Base-by-base conservation (phyloP, 2,888 invertebrate species). In the Drosophila pegasa region DNA sequence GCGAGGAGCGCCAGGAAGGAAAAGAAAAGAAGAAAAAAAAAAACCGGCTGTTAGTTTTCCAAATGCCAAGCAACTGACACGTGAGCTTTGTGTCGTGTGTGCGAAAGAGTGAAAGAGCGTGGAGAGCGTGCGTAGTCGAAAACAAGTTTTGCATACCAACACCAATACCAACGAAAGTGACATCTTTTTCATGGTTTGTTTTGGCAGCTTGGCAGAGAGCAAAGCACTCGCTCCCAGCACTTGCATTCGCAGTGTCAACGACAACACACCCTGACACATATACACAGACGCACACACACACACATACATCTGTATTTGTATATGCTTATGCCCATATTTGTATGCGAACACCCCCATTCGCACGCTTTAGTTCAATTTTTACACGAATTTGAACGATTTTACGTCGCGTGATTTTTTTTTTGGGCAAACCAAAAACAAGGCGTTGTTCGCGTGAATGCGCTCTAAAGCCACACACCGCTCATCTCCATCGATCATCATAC, bases 61-160 rank as follows among this genome's bases (percentile, higher is more conserved):
- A 29, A 83, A 81, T 20, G 48, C 54, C 50, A 40, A 64, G 43
- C 55, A 76, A 68, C 38, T 71, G 61, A 76, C 77, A 77, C 80
- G 79, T 75, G 68, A 79, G 79, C 71, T 59, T 71, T 66, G 71
- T 66, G 71, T 66, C 71, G 37, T 52, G 58, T 29, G 22, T 60
- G 22, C 57, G 43, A 48, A 48, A 38, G 55, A 64, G 41, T 6
- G n/a, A 22, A 31, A 40, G 61, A 48, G 58, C 9, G 37, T 2
- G 16, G 40, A 51, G 77, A 71, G 64, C 68, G 69, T 55, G 60
- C 71, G 55, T 71, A 37, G 62, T 52, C 63, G 61, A 67, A 71
- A 71, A 71, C 76, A 75, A 66, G 75, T 75, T 75, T 66, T 66
- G 66, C 66, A 75, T 75, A 74, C 76, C 55, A 75, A 62, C 70